phyloP scores from a whole-genome alignment of 2,113 vertebrate species.

The Perccottus glenii region DNA sequence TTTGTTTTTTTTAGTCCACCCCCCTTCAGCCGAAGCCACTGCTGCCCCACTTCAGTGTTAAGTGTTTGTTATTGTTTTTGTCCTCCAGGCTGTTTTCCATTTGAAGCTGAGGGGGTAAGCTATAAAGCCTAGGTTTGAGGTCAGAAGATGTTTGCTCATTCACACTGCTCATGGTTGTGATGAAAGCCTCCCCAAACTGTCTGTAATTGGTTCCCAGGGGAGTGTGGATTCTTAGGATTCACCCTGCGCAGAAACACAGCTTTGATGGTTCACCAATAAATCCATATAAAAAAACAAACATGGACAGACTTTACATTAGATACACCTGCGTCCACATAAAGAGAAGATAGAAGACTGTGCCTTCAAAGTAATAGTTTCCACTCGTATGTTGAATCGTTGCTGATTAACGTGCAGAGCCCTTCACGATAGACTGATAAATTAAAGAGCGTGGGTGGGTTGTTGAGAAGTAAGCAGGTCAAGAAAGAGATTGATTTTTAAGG shows the following conservation, averaged over 20 bases:
- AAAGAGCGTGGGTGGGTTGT: conserved; percentile 8
- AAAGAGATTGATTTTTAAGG: conserved; percentile 46
- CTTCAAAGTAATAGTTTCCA: conserved; percentile 20
- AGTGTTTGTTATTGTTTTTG: conserved; percentile 6
- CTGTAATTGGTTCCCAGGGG: conserved; percentile 53
- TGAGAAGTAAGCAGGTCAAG: conserved; percentile 39
- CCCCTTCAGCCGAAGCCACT: conserved; percentile 11
- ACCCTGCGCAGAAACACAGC: background rate
- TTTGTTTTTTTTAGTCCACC: background rate
- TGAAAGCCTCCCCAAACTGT: conserved; percentile 33
- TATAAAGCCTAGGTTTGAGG: conserved; percentile 17
- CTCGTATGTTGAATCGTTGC: conserved; percentile 21
- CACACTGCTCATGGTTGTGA: conserved; percentile 21
- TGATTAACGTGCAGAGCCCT: conserved; percentile 32
- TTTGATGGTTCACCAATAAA: conserved; percentile 16
- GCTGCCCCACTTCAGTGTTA: background rate
- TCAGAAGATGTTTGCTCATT: conserved; percentile 20
- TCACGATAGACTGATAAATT: conserved; percentile 8
- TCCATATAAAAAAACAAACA: conserved; percentile 8
- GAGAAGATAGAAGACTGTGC: background rate
- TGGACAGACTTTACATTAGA: background rate
- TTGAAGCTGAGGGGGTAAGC: conserved; percentile 13
- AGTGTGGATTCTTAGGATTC: conserved; percentile 18
- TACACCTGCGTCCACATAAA: background rate
- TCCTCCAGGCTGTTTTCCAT: conserved; percentile 11